Conservation (phyloP, 1,140 invertebrate genomes). For the Micrasema minimum region DNA sequence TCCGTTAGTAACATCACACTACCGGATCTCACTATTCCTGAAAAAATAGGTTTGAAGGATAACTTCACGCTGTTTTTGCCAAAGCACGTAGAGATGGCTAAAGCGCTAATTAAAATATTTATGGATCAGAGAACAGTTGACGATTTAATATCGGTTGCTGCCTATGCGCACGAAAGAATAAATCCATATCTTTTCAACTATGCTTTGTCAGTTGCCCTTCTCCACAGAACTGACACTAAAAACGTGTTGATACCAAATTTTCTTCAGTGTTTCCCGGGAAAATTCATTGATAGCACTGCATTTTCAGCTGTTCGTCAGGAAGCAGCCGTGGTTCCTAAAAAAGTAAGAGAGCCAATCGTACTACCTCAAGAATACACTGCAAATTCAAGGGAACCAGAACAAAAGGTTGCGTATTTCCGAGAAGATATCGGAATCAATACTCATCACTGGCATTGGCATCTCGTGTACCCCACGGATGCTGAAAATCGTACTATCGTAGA, state of each 20-base stretch:
- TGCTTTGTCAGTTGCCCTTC: constrained; percentile 76
- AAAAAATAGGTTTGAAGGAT: constrained; percentile 73
- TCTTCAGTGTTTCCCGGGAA: constrained; percentile 79
- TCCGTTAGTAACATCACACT: constrained; percentile 68
- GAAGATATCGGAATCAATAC: constrained; percentile 74
- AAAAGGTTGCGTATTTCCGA: constrained; percentile 74
- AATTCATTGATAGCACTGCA: constrained; percentile 71
- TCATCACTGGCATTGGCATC: constrained; percentile 81
- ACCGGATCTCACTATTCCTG: constrained; percentile 74
- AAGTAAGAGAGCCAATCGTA: constrained; percentile 63
- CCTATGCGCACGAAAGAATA: constrained; percentile 77
- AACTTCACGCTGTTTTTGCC: constrained; percentile 84
- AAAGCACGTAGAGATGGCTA: constrained; percentile 74
- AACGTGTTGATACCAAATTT: constrained; percentile 76
- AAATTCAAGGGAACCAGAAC: constrained; percentile 70
- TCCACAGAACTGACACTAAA: constrained; percentile 79
- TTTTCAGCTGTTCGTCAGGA: constrained; percentile 65
- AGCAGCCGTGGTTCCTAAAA: not conserved
- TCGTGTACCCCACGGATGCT: constrained; percentile 71
- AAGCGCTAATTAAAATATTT: constrained; percentile 77
- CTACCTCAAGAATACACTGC: constrained; percentile 74
- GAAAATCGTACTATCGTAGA: constrained; percentile 62
- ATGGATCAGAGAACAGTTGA: constrained; percentile 76
- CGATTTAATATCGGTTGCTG: constrained; percentile 75
- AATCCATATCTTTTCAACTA: constrained; percentile 85